Evolutionary conservation across 1,140 invertebrate species (phyloP), one percentile per base, ranked within the genome.

Genomic region (Battus philenor): DNA sequence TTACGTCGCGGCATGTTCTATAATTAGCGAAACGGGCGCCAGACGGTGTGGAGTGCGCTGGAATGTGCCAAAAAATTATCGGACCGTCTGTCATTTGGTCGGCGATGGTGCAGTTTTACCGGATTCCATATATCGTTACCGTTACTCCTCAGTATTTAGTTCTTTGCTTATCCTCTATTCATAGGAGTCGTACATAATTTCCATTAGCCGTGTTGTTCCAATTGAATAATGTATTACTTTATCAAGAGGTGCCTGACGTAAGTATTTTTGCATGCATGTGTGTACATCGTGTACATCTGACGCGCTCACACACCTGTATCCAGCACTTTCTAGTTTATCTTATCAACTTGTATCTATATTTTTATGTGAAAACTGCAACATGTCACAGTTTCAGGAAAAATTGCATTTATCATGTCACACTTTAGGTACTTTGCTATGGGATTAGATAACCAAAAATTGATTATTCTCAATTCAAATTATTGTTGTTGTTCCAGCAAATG

Each of bases 1-100:
- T 80, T 65, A 66, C 67, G 76, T 78, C 76, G 72, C 70, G 77
- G 76, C 74, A 83, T 79, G 76, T 79, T 79, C 79, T 83, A 83
- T 71, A 68, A 69, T 76, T 83, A 83, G 76, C 66, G 57, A 74
- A 76, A 69, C 58, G 67, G 50, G 60, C 57, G 53, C 63, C 66
- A 79, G 69, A 72, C 71, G 59, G 55, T 54, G 51, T 55, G 51
- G 63, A 61, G 54, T 68, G 59, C 59, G 48, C 61, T 64, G 64
- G 70, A 72, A 80, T 76, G 74, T 63, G 54, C 61, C 53, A 59
- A n/a, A 68, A 67, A 63, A 59, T 65, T 45, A 53, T 59, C 41
- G 56, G 55, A 54, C 51, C 59, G 60, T 48, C 58, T 66, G 68
- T 71, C 68, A 73, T 56, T 69, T 59, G 48, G 43, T 64, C 39